Evolutionary conservation across 2,888 invertebrate species (phyloP).

Genomic region (Geotrupes spiniger): DNA sequence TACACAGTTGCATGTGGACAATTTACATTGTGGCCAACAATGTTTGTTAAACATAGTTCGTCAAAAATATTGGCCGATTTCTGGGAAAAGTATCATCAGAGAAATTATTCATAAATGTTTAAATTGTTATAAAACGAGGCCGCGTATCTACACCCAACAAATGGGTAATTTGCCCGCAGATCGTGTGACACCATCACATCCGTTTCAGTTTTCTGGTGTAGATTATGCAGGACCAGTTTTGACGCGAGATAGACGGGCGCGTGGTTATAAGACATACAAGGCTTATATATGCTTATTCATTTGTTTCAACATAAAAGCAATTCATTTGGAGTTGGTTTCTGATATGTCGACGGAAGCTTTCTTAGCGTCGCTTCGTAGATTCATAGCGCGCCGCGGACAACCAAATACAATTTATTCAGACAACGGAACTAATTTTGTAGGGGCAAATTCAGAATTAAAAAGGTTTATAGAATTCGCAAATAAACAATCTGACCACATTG

Average conservation of each 20-base stretch:
- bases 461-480: too few species aligned
- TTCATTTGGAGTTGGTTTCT: slow-evolving; percentile 1
- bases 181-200: slow-evolving; percentile 17
- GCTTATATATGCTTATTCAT: neutral
- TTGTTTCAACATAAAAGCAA: neutral
- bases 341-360: neutral
- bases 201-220: slow-evolving; percentile 17
- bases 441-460: neutral
- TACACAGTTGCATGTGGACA: slow-evolving; percentile 12
- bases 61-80: slow-evolving; percentile 21
- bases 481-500: too few species aligned
- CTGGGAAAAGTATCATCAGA: slow-evolving; percentile 10
- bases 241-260: neutral
- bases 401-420: neutral
- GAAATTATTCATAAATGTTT: slow-evolving; percentile 23
- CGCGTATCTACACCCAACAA: slow-evolving; percentile 10
- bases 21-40: slow-evolving; percentile 17
- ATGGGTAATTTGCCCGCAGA: slow-evolving; percentile 29
- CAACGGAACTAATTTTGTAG: slow-evolving; percentile 2
- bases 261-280: neutral
- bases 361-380: neutral
- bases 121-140: slow-evolving; percentile 22
- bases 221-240: slow-evolving; percentile 5
- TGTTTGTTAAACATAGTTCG: slow-evolving; percentile 13
- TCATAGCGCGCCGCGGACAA: neutral